These are phyloP conservation scores for Scaptomyza tumidula DNA, from an alignment of 2,888 invertebrate genomes.

Conservation along the genomic window DNA sequence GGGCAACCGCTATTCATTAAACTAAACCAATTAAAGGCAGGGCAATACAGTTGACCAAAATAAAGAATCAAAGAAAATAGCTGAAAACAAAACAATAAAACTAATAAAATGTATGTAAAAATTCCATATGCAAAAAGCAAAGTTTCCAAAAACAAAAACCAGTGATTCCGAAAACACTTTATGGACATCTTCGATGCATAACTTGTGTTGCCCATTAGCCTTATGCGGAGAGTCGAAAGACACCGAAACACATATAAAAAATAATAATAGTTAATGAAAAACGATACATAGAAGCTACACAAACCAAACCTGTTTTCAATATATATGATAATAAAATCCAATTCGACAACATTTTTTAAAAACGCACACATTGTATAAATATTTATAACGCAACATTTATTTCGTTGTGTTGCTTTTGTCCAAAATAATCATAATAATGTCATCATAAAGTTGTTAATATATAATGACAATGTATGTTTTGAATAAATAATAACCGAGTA, in stretches of 20 bases:
- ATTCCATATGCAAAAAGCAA: conserved; percentile 19
- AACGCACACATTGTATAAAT: conserved; percentile 66
- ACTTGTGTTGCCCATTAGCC: conserved; percentile 32
- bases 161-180: conserved; percentile 32
- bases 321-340: conserved; percentile 58
- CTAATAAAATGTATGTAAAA: conserved; percentile 3
- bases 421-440: conserved; percentile 20
- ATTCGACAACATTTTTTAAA: conserved; percentile 67
- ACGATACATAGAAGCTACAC: conserved; percentile 34
- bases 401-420: not conserved
- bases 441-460: conserved; percentile 15
- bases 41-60: conserved; percentile 28
- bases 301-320: conserved; percentile 61
- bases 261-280: conserved; percentile 51
- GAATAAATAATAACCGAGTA: not conserved
- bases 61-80: conserved; percentile 1
- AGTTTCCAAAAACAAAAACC: conserved; percentile 21
- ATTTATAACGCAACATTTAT: conserved; percentile 36
- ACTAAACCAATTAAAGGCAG: conserved; percentile 23
- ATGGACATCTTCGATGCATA: conserved; percentile 51
- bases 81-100: not conserved
- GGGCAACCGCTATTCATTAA: conserved; percentile 18
- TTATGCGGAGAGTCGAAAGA: not conserved
- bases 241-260: conserved; percentile 16
- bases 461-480: conserved; percentile 9